Percentiles rank a stretch among this genome's conserved stretches.
phyloP scores from a whole-genome alignment of 1,140 invertebrate genomes.

The Euura lappo region DNA sequence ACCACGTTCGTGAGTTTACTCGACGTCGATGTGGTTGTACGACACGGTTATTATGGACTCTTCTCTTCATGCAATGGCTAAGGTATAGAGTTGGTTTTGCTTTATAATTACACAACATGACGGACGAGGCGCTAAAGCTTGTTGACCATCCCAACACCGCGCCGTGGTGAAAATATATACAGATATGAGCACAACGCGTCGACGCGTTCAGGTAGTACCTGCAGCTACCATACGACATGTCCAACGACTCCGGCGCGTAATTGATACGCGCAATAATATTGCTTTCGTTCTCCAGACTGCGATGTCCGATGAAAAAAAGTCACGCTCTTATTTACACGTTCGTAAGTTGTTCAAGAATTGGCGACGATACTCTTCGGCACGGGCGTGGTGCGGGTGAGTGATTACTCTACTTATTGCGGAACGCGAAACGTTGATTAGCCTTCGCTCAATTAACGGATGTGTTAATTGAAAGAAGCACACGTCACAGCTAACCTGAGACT shows the following conservation, averaged over 20 bases:
- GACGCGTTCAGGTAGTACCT: background rate
- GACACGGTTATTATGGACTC: conserved; percentile 4
- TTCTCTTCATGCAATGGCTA: background rate
- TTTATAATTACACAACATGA: conserved; percentile 31
- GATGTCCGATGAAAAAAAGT: too few relatives aligned
- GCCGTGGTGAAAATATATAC: conserved; percentile 9
- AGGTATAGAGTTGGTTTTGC: conserved; percentile 5
- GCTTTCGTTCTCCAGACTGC: too few relatives aligned
- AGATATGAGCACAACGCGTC: background rate
- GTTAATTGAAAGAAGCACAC: background rate
- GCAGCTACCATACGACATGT: too few relatives aligned
- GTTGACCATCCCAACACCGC: conserved; percentile 17
- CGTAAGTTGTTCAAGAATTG: too few relatives aligned
- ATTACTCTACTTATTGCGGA: background rate
- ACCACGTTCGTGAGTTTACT: conserved; percentile 37
- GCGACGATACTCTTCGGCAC: background rate
- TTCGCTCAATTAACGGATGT: background rate
- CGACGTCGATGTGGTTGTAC: background rate
- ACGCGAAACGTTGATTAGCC: background rate
- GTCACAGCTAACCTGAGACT: background rate
- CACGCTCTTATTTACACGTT: too few relatives aligned
- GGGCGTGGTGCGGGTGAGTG: background rate
- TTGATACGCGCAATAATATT: too few relatives aligned
- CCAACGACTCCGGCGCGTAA: too few relatives aligned
- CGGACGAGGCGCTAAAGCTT: conserved; percentile 23